A percentile compares a stretch with the other conserved stretches of the same genome.
Evolutionary conservation across 2,888 invertebrate genomes (phyloP).

Genomic region (Rotaria sp.): DNA sequence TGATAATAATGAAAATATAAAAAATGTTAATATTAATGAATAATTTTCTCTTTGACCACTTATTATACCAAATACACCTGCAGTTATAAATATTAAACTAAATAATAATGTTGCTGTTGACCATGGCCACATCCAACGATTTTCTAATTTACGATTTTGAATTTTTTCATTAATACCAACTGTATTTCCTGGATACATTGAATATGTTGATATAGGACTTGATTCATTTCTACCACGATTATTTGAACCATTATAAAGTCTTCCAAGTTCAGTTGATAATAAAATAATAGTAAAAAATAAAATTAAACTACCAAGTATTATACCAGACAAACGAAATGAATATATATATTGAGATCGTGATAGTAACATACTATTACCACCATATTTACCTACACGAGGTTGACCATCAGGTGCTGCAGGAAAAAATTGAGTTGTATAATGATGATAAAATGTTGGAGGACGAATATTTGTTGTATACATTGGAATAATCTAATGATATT

Average conservation of each 20-base stretch:
- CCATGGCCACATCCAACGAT: conserved; percentile 32
- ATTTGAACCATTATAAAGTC: background rate
- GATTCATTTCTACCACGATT: background rate
- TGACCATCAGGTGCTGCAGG: background rate
- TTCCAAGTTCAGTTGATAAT: background rate
- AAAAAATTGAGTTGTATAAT: background rate
- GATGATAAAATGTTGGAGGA: background rate
- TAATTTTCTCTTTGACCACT: conserved; percentile 15
- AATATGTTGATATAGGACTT: background rate
- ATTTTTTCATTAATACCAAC: background rate
- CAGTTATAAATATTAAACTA: background rate
- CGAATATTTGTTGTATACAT: background rate
- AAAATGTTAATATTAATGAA: background rate
- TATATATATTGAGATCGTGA: background rate
- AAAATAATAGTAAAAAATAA: background rate
- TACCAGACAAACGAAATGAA: background rate
- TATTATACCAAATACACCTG: background rate
- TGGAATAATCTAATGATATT: background rate
- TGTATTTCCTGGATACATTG: background rate
- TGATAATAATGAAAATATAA: background rate
- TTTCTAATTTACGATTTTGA: background rate
- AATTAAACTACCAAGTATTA: background rate
- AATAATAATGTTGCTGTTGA: conserved; percentile 17
- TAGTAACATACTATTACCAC: background rate
- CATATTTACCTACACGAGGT: background rate